Conservation (phyloP, 2,113 vertebrate genomes). For the Periophthalmodon schlosseri region DNA sequence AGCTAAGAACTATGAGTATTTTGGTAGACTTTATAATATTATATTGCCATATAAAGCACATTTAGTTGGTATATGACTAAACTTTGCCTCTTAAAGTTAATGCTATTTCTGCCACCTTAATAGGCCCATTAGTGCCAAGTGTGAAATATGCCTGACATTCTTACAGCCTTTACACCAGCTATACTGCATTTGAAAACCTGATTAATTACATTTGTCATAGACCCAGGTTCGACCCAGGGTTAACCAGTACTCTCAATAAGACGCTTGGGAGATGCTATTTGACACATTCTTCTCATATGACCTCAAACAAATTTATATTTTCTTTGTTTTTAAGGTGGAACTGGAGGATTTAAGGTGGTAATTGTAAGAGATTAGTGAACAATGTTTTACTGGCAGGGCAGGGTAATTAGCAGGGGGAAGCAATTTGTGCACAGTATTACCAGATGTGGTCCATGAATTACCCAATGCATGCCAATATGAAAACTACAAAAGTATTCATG, state of each 20-base stretch:
- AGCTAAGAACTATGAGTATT: no score
- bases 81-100: slow-evolving; percentile 17
- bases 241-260: slow-evolving; percentile 45
- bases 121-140: neutral
- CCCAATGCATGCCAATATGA: slow-evolving; percentile 51
- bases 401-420: neutral
- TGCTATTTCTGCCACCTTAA: slow-evolving; percentile 6
- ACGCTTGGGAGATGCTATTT: slow-evolving; percentile 42
- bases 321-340: slow-evolving; percentile 26
- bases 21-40: neutral
- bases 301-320: slow-evolving; percentile 36
- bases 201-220: slow-evolving; percentile 47
- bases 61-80: neutral
- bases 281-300: slow-evolving; percentile 55
- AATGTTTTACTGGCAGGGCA: slow-evolving; percentile 7
- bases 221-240: slow-evolving; percentile 22
- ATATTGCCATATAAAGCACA: neutral
- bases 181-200: slow-evolving; percentile 35
- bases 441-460: slow-evolving; percentile 44
- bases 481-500: slow-evolving; percentile 21
- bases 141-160: slow-evolving; percentile 35
- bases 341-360: slow-evolving; percentile 16
- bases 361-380: slow-evolving; percentile 17
- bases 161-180: slow-evolving; percentile 9
- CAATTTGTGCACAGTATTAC: slow-evolving; percentile 59